A percentile compares a stretch with the other conserved stretches of the same genome.
phyloP scores from a whole-genome alignment of 92 coral and sea anemone species.

The Phymanthus crucifer region DNA sequence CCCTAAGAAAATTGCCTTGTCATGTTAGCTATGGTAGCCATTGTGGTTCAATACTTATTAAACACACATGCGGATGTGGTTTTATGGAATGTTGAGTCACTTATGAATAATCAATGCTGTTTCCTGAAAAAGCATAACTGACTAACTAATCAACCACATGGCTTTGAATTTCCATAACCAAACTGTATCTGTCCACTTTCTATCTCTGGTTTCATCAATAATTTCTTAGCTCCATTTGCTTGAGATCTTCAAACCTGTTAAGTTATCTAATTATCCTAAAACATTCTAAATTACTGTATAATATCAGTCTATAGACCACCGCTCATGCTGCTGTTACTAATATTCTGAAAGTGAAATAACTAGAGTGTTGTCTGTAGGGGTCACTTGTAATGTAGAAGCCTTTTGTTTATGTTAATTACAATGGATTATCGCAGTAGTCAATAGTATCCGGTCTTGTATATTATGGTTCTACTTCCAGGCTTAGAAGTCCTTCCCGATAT shows the following conservation, averaged over 20 bases:
- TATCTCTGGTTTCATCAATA: neutral
- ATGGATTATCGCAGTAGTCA: neutral
- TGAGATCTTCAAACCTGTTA: neutral
- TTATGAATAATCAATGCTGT: neutral
- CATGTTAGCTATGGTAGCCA: neutral
- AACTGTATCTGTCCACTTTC: neutral
- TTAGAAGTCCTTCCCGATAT: slow-evolving; percentile 61
- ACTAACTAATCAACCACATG: slow-evolving; percentile 7
- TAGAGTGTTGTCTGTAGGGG: neutral
- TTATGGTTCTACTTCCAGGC: slow-evolving; percentile 21
- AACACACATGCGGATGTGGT: neutral
- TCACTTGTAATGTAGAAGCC: neutral
- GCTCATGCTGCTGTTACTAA: neutral
- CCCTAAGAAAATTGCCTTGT: neutral
- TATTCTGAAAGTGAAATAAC: slow-evolving; percentile 22
- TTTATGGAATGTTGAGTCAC: slow-evolving; percentile 1
- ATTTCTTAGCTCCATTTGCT: neutral
- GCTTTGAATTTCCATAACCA: neutral
- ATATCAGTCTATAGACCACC: neutral
- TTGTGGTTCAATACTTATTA: neutral
- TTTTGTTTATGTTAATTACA: slow-evolving; percentile 2
- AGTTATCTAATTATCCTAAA: neutral
- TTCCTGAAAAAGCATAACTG: neutral
- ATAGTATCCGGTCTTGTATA: neutral
- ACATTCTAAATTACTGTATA: neutral